phyloP scores from a whole-genome alignment of 1,140 invertebrate genomes.

The Lerema accius region DNA sequence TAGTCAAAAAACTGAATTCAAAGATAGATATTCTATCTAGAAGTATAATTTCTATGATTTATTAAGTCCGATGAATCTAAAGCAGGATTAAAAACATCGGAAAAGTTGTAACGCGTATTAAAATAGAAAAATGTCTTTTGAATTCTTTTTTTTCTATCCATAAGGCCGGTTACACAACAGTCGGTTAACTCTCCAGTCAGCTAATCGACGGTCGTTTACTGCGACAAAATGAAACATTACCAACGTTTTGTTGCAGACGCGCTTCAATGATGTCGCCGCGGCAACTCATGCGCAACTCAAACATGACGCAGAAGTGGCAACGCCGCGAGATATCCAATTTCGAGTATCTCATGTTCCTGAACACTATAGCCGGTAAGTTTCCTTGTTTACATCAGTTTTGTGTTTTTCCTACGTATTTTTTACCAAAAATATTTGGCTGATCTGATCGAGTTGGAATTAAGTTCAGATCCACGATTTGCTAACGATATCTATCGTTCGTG shows the following conservation, averaged over 20 bases:
- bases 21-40: too few species aligned
- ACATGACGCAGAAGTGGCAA: conserved; percentile 99
- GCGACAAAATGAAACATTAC: not conserved
- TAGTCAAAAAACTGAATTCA: too few species aligned
- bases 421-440: too few species aligned
- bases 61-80: too few species aligned
- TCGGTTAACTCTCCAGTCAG: not conserved
- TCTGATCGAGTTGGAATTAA: too few species aligned
- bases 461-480: too few species aligned
- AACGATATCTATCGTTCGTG: too few species aligned
- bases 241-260: conserved; percentile 85
- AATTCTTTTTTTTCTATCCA: not conserved
- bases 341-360: conserved; percentile 99
- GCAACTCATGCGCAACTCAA: conserved; percentile 98
- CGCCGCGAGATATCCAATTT: conserved; percentile 99
- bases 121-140: too few species aligned
- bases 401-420: not conserved
- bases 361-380: conserved; percentile 97
- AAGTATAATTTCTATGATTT: too few species aligned
- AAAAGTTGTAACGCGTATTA: too few species aligned
- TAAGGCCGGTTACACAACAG: not conserved
- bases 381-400: not conserved
- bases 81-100: too few species aligned
- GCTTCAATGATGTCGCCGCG: conserved; percentile 99
- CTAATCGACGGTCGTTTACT: not conserved